These are phyloP conservation scores for Syrmaticus mikado DNA, from an alignment of 2,113 vertebrate genomes.

Conservation along the genomic window DNA sequence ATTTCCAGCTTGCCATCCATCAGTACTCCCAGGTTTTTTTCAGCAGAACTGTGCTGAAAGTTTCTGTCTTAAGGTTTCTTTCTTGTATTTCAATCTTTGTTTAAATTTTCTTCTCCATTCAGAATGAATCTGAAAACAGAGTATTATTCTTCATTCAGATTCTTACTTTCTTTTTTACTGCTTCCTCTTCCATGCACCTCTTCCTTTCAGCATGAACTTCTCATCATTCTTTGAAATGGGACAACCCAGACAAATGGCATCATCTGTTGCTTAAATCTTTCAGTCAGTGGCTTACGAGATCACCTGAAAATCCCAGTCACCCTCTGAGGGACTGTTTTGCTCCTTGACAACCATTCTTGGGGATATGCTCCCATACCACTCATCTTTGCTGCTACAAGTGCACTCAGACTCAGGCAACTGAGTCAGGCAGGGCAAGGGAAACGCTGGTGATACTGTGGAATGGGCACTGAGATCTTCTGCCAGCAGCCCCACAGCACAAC, in stretches of 20 bases:
- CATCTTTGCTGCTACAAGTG: too few relatives aligned
- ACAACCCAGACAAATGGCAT: not conserved
- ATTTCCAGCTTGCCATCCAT: too few relatives aligned
- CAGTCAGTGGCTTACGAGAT: not conserved
- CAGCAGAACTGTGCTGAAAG: not conserved
- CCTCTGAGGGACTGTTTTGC: rapidly evolving
- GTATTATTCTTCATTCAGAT: rapidly evolving
- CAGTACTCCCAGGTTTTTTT: too few relatives aligned
- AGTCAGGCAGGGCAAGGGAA: too few relatives aligned
- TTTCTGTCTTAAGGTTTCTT: not conserved
- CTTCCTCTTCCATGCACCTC: not conserved
- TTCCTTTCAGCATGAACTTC: not conserved
- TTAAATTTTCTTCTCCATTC: not conserved
- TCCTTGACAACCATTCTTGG: too few relatives aligned
- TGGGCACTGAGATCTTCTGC: too few relatives aligned
- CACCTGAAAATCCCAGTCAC: not conserved
- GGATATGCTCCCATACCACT: too few relatives aligned
- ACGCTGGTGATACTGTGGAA: too few relatives aligned
- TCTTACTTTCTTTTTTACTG: not conserved
- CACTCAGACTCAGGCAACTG: too few relatives aligned
- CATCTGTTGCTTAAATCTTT: not conserved
- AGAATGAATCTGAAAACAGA: not conserved
- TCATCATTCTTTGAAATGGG: not conserved
- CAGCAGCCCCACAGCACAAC: too few relatives aligned
- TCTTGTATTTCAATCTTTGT: not conserved